phyloP scores from a whole-genome alignment of 2,797 vertebrate genomes.

The Coilia nasus region DNA sequence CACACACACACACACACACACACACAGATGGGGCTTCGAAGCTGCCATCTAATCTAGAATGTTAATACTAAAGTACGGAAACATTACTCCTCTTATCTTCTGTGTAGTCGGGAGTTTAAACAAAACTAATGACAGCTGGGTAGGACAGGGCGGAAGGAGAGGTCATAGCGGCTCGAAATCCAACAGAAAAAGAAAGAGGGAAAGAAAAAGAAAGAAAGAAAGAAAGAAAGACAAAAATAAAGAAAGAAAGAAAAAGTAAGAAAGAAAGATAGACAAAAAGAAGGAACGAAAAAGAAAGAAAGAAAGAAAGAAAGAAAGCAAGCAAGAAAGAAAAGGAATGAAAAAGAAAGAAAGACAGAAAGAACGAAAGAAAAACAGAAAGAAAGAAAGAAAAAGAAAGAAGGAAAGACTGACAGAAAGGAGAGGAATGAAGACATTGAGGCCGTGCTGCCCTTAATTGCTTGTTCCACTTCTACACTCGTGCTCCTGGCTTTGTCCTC shows the following conservation, averaged over 20 bases:
- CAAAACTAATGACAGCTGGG: background rate
- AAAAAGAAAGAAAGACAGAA: background rate
- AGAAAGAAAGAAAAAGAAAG: conserved; percentile 17
- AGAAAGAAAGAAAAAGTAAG: background rate
- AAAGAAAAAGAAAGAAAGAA: background rate
- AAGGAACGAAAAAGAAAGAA: background rate
- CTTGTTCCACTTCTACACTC: conserved; percentile 73
- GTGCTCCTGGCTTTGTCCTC: conserved; percentile 68
- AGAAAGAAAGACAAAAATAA: background rate
- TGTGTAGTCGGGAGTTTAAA: background rate
- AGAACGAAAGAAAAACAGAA: background rate
- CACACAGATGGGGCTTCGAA: no score
- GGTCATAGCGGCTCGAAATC: background rate
- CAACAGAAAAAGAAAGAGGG: background rate
- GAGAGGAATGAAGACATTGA: conserved; percentile 52
- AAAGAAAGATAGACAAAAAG: background rate
- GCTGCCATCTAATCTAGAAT: background rate
- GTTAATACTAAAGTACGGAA: background rate
- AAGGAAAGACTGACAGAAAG: conserved; percentile 26
- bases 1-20: conserved; percentile 19
- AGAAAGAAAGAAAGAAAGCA: background rate
- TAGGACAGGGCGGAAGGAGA: background rate
- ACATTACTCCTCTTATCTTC: background rate
- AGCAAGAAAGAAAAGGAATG: background rate
- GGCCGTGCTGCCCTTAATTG: conserved; percentile 78